A percentile compares a stretch with the other conserved stretches of the same genome.
phyloP scores from a whole-genome alignment of 2,888 invertebrate genomes.

The Ischnus inquisitorius region DNA sequence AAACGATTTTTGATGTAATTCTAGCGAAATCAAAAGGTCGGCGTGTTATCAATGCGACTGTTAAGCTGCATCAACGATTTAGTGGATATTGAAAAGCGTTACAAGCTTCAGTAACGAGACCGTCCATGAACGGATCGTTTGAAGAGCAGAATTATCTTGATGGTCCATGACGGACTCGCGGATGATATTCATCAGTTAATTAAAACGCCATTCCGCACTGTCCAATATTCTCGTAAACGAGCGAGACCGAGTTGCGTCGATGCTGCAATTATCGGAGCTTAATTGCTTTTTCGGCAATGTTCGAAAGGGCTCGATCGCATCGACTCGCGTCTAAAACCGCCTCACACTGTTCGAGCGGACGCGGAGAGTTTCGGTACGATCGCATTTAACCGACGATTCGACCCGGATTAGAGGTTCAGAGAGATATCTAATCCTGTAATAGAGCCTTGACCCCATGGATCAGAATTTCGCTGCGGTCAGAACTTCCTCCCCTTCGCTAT shows the following conservation, averaged over 20 bases:
- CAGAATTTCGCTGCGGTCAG: neutral
- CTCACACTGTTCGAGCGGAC: neutral
- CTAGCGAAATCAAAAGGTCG: no score
- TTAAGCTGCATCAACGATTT: no score
- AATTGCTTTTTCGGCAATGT: slow-evolving; percentile 30
- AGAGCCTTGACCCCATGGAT: slow-evolving; percentile 23
- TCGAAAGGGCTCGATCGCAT: neutral
- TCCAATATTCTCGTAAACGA: neutral
- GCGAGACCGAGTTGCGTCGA: no score
- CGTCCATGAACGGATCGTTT: no score
- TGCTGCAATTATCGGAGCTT: slow-evolving; percentile 14
- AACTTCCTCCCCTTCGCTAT: neutral
- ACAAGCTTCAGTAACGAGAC: no score
- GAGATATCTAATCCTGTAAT: slow-evolving; percentile 25
- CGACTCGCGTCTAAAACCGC: neutral
- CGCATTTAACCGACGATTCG: neutral
- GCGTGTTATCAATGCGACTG: no score
- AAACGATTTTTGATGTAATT: no score
- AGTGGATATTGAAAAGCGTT: no score
- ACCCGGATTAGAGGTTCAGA: slow-evolving; percentile 20
- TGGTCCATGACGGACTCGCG: no score
- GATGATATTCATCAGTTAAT: neutral
- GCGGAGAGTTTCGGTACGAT: neutral
- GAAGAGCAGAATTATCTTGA: no score
- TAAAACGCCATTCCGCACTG: neutral